These are phyloP conservation scores for Choloepus didactylus DNA, from an alignment of 2,797 vertebrate genomes.

Conservation along the genomic window DNA sequence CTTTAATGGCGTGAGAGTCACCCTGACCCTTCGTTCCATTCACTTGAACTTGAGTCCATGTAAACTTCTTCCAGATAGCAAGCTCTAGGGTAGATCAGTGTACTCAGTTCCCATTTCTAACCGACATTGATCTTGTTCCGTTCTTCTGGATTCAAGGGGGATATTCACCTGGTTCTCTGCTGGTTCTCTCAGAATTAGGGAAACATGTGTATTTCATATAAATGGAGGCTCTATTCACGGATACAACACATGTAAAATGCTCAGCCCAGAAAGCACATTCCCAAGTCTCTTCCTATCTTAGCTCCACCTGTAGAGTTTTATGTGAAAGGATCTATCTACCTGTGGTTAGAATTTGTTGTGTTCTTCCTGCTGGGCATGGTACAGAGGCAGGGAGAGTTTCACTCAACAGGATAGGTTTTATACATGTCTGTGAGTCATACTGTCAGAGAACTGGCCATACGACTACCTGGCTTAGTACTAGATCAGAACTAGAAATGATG, in stretches of 20 bases:
- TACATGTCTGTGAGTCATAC: not conserved
- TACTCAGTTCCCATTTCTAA: not conserved
- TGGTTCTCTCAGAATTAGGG: not conserved
- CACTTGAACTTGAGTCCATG: not conserved
- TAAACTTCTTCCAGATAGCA: not conserved
- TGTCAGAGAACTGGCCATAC: not conserved
- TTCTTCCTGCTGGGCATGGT: not conserved
- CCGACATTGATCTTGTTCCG: not conserved
- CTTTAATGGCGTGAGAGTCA: not conserved
- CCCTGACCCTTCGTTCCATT: not conserved
- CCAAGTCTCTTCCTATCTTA: not conserved
- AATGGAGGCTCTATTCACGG: not conserved
- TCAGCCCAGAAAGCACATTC: not conserved
- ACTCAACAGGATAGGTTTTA: not conserved
- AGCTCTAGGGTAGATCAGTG: not conserved
- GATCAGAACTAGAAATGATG: not conserved
- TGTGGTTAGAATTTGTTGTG: not conserved
- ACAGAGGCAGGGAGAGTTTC: not conserved
- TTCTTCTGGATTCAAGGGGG: not conserved
- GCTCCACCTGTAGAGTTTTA: not conserved
- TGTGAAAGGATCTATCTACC: not conserved
- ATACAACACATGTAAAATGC: not conserved
- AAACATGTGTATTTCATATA: not conserved
- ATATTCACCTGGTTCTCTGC: not conserved
- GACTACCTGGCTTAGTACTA: not conserved